Evolutionary conservation across 2,888 invertebrate genomes (phyloP).

Genomic region (Lamproptera curius): DNA sequence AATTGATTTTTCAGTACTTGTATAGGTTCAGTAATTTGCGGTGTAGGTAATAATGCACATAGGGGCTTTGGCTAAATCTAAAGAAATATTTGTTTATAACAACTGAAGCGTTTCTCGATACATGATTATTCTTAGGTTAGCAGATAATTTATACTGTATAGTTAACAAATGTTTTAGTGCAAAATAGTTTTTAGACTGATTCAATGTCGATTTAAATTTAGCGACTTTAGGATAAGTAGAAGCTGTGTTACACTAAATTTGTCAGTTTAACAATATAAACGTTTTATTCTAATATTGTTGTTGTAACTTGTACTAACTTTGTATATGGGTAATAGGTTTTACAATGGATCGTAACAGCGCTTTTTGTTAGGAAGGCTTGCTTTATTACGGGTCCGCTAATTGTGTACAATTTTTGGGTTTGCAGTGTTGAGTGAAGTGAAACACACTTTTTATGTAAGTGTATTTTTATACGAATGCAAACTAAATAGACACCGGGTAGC

Average conservation of each 20-base stretch:
- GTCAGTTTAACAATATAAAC: neutral
- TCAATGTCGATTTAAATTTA: conserved; percentile 7
- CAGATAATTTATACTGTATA: no score
- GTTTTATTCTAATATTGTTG: conserved; percentile 16
- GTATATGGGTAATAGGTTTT: no score
- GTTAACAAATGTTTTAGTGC: no score
- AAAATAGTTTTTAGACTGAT: conserved; percentile 3
- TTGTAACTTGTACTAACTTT: conserved; percentile 43
- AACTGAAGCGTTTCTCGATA: no score
- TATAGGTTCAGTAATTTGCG: no score
- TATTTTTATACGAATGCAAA: conserved; percentile 67
- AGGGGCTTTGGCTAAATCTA: conserved; percentile 9
- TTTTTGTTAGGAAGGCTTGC: conserved; percentile 48
- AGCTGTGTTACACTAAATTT: neutral
- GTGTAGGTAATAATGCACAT: no score
- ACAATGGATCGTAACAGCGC: conserved; percentile 35
- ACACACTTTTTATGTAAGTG: conserved; percentile 65
- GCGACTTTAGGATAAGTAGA: neutral
- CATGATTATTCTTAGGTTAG: no score
- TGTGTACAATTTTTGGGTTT: conserved; percentile 72
- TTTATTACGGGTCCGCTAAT: conserved; percentile 52
- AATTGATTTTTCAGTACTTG: no score
- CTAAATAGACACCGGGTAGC: conserved; percentile 71
- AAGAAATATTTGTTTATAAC: neutral
- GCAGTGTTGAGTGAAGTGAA: conserved; percentile 75